A percentile compares a stretch with the other conserved stretches of the same genome.
These are phyloP conservation scores for Syrista parreyssii DNA, from an alignment of 2,888 invertebrate genomes.

Conservation along the genomic window DNA sequence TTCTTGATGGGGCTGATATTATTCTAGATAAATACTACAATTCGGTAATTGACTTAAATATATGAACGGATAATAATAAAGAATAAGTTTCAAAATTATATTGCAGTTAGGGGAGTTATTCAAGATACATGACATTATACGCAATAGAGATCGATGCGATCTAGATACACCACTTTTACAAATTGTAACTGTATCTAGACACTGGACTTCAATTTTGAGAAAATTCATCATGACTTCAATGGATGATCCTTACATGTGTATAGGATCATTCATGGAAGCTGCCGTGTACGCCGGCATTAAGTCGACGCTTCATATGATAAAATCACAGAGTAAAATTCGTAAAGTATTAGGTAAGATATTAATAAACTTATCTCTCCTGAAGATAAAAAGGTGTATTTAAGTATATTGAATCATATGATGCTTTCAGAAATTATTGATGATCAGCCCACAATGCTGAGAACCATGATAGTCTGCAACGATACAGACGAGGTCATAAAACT, in stretches of 20 bases:
- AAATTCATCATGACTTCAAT: conserved; percentile 69
- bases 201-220: conserved; percentile 74
- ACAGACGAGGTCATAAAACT: conserved; percentile 69
- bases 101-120: conserved; percentile 26
- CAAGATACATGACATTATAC: conserved; percentile 24
- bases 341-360: conserved; percentile 60
- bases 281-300: conserved; percentile 75
- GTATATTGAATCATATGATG: conserved; percentile 7
- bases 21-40: conserved; percentile 70
- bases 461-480: conserved; percentile 73
- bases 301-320: conserved; percentile 66
- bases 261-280: conserved; percentile 80
- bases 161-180: conserved; percentile 65
- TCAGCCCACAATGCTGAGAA: conserved; percentile 67
- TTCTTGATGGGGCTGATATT: conserved; percentile 79
- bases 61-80: too few species aligned
- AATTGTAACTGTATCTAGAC: conserved; percentile 71
- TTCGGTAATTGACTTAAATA: conserved; percentile 36
- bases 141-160: conserved; percentile 24
- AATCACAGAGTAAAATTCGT: conserved; percentile 65
- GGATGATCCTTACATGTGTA: conserved; percentile 74
- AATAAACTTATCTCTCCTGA: conserved; percentile 8
- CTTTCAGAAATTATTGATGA: conserved; percentile 66
- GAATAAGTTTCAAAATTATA: neutral
- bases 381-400: conserved; percentile 9